phyloP scores from a whole-genome alignment of 2,888 invertebrate genomes.

The Standfussiana lucernea region DNA sequence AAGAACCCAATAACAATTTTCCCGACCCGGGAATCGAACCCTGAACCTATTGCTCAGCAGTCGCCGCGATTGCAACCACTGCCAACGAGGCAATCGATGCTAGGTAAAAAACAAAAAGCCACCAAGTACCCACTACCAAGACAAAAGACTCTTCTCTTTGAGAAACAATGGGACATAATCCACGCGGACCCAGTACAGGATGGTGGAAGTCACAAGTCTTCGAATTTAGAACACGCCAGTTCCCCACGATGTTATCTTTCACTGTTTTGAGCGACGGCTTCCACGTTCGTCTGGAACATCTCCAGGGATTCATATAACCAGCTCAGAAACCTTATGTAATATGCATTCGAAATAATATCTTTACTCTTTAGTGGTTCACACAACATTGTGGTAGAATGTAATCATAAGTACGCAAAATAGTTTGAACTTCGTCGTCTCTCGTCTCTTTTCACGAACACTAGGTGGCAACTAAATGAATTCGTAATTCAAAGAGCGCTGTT shows the following conservation, averaged over 20 bases:
- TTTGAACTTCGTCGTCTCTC: slow-evolving; percentile 29
- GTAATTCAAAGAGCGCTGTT: not conserved
- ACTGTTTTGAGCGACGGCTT: not conserved
- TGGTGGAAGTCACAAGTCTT: not conserved
- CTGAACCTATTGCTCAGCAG: too few relatives aligned
- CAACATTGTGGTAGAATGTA: slow-evolving; percentile 19
- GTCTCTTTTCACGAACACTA: not conserved
- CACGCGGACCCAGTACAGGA: not conserved
- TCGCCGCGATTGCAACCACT: too few relatives aligned
- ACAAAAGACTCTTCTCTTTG: too few relatives aligned
- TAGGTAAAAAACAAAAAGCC: too few relatives aligned
- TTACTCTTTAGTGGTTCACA: slow-evolving; percentile 9
- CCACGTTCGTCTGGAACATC: slow-evolving; percentile 2
- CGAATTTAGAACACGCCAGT: not conserved
- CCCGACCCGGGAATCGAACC: too few relatives aligned
- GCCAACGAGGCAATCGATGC: too few relatives aligned
- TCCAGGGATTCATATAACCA: slow-evolving; percentile 15
- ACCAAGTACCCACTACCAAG: too few relatives aligned
- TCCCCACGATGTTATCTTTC: not conserved
- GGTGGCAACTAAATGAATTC: not conserved
- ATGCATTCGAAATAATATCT: slow-evolving; percentile 50
- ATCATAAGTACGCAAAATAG: slow-evolving; percentile 32
- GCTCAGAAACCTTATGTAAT: slow-evolving; percentile 37
- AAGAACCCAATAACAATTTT: too few relatives aligned
- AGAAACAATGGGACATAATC: not conserved